Percentiles rank a stretch among this genome's conserved stretches.
Conservation (phyloP, 2,797 vertebrate species). For the Aselliscus stoliczkanus region DNA sequence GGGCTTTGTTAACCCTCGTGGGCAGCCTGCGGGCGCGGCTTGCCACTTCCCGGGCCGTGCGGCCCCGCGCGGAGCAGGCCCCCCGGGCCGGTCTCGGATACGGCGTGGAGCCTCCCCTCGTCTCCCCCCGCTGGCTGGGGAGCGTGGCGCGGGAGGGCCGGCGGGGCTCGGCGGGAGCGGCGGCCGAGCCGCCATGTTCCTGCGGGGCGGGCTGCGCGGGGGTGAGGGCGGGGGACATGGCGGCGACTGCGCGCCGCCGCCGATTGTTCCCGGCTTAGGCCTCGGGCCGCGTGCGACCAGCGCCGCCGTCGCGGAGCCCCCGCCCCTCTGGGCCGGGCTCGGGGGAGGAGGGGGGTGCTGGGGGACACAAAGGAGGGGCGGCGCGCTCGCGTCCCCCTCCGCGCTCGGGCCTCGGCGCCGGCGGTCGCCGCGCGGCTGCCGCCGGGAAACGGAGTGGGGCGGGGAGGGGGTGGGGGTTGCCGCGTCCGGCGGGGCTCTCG, state of each 20-base stretch:
- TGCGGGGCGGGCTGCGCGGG: conserved; percentile 78
- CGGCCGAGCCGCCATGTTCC: conserved; percentile 79
- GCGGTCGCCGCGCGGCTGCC: conserved; percentile 66
- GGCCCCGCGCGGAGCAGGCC: not conserved
- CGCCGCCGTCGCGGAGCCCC: not conserved
- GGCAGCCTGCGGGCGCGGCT: not conserved
- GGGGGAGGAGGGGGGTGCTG: conserved; percentile 78
- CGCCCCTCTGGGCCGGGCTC: conserved; percentile 66
- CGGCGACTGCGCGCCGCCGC: conserved; percentile 81
- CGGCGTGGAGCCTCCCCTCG: not conserved
- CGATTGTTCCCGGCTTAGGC: conserved; percentile 83
- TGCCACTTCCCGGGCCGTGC: not conserved
- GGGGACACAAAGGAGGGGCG: conserved; percentile 83
- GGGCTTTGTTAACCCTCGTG: conserved; percentile 71
- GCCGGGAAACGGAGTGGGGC: conserved; percentile 47
- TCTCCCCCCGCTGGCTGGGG: not conserved
- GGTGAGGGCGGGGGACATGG: conserved; percentile 82
- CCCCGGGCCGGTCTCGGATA: not conserved
- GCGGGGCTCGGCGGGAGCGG: conserved; percentile 72
- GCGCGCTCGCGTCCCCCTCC: conserved; percentile 74
- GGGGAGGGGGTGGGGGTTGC: not conserved
- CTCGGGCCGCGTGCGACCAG: conserved; percentile 77
- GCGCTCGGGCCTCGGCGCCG: conserved; percentile 80
- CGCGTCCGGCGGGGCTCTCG: conserved; percentile 74
- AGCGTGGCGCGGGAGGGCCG: conserved; percentile 69